Conservation (phyloP, 2,888 invertebrate genomes). For the Drosophila silvestris region DNA sequence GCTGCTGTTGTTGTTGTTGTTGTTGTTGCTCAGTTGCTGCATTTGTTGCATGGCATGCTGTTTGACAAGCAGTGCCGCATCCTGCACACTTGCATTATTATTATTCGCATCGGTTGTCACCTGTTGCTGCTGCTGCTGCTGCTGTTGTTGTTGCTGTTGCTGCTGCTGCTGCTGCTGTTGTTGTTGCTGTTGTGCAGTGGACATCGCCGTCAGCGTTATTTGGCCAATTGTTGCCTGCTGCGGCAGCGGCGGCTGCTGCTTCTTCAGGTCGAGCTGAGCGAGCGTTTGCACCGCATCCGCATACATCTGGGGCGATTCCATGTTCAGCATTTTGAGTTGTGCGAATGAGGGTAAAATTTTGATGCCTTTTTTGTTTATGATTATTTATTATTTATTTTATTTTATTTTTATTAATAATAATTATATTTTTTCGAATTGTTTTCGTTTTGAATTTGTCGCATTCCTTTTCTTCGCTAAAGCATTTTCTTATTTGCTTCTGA, state of each 20-base stretch:
- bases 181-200: slow-evolving; percentile 78
- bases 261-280: slow-evolving; percentile 85
- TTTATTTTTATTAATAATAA: background rate
- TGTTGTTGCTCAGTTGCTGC: slow-evolving; percentile 83
- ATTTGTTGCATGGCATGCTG: slow-evolving; percentile 85
- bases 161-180: slow-evolving; percentile 67
- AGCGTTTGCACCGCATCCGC: slow-evolving; percentile 85
- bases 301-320: slow-evolving; percentile 86
- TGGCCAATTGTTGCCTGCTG: slow-evolving; percentile 85
- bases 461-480: slow-evolving; percentile 28
- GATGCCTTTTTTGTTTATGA: slow-evolving; percentile 62
- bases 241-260: slow-evolving; percentile 83
- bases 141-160: slow-evolving; percentile 59
- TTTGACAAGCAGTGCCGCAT: slow-evolving; percentile 83
- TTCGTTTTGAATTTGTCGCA: background rate
- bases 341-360: slow-evolving; percentile 83
- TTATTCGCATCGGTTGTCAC: slow-evolving; percentile 71
- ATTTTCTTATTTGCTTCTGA: slow-evolving; percentile 36
- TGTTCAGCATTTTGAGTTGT: slow-evolving; percentile 84
- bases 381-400: slow-evolving; percentile 2
- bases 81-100: slow-evolving; percentile 70
- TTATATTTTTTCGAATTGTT: background rate
- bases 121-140: slow-evolving; percentile 65
- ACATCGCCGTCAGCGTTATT: slow-evolving; percentile 84
- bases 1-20: slow-evolving; percentile 82